Evolutionary conservation across 2,797 vertebrate genomes (phyloP), one percentile per base, ranked within the genome.

Genomic region (Dipus sagitta): DNA sequence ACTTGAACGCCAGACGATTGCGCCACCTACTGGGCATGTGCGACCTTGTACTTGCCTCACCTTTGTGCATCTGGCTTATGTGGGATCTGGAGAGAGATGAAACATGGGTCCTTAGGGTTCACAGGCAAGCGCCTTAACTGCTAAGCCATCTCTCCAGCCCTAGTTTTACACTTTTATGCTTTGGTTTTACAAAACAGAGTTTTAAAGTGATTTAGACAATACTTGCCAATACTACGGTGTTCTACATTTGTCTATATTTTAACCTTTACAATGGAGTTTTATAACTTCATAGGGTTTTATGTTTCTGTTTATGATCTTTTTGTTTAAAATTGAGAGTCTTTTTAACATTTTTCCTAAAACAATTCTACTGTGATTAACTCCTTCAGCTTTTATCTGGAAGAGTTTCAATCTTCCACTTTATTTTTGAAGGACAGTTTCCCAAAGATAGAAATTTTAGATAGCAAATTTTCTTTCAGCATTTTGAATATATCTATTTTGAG

Each of bases 331-430:
- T 80, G 68, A 28, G 28, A 79, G 23, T 92, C 32, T 54, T 47
- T 77, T 76, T 23, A 92, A 32, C 11, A 67, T 67, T 34, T 54
- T 72, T 83, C 72, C 3, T 34, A 78, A 32, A 15, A 12, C 58
- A 77, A 42, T 21, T 79, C 20, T 79, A 74, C 34, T 74, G 24
- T 78, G 72, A 83, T 71, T 76, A 91, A 91, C 24, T 78, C 47
- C 32, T 52, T 72, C 32, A 47, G 30, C 15, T 92, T 88, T 83
- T 85, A 89, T 71, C 24, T 68, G 17, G 17, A 26, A 68, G 65
- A 58, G 30, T 79, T 81, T 78, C 67, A 12, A 88, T 79, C 76
- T 79, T 89, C 67, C 60, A 26, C 30, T 68, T 74, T 34, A 80
- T 76, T 76, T 77, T 80, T 77, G 32, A 91, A 83, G 54, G 26